Conservation (phyloP, 2,113 vertebrate species). For the Pangasianodon gigas region DNA sequence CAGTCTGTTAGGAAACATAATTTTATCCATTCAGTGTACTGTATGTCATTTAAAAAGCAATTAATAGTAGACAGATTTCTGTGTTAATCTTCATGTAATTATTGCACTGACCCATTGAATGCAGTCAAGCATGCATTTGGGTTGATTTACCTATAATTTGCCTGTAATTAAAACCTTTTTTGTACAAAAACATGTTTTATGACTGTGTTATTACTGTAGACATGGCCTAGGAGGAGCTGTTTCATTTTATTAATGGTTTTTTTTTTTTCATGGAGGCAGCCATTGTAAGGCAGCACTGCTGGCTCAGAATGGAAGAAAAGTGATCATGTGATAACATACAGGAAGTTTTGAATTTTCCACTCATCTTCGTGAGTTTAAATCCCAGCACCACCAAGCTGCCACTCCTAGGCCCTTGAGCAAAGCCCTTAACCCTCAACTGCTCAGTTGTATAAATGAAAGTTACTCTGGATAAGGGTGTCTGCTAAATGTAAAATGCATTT, state of each 20-base stretch:
- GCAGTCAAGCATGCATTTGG: not conserved
- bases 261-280: not conserved
- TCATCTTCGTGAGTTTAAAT: no score
- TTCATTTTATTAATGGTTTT: not conserved
- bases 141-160: not conserved
- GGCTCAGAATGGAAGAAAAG: not conserved
- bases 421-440: no score
- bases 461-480: no score
- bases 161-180: not conserved
- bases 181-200: not conserved
- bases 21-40: not conserved
- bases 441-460: no score
- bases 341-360: not conserved
- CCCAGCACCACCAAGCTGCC: no score
- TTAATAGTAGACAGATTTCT: not conserved
- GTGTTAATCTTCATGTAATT: not conserved
- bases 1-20: not conserved
- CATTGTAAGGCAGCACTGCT: not conserved
- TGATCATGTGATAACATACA: constrained; percentile 5
- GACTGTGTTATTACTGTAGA: not conserved
- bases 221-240: not conserved
- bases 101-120: not conserved
- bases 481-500: no score
- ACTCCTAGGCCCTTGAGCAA: no score
- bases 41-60: not conserved